phyloP scores from a whole-genome alignment of 2,888 invertebrate genomes.

The Tetrapedia diversipes region DNA sequence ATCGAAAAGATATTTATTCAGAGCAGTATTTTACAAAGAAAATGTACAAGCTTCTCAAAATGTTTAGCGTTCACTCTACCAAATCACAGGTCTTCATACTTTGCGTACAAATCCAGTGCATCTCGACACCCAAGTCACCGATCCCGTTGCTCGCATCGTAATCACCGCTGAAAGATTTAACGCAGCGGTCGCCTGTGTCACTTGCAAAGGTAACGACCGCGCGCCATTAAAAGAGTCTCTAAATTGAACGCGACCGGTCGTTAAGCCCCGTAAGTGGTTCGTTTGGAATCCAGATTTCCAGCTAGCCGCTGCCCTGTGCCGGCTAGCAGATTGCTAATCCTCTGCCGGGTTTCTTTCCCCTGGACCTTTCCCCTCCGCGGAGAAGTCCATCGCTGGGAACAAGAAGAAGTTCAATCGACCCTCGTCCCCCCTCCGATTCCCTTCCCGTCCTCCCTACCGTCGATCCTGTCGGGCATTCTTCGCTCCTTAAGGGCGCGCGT shows the following conservation, averaged over 20 bases:
- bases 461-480: slow-evolving; percentile 45
- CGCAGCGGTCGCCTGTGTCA: not conserved
- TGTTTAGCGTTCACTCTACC: too few relatives aligned
- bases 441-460: slow-evolving; percentile 15
- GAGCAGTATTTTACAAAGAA: too few relatives aligned
- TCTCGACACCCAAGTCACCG: too few relatives aligned
- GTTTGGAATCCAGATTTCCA: slow-evolving; percentile 49
- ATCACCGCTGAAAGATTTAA: not conserved
- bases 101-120: too few relatives aligned
- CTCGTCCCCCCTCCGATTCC: too few relatives aligned
- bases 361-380: too few relatives aligned
- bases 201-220: not conserved
- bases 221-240: slow-evolving; percentile 35
- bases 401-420: too few relatives aligned
- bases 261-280: slow-evolving; percentile 24
- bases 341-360: not conserved
- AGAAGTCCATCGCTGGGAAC: slow-evolving; percentile 5
- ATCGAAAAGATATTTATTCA: too few relatives aligned
- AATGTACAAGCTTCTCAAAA: too few relatives aligned
- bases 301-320: not conserved
- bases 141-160: too few relatives aligned
- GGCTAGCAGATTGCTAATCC: slow-evolving; percentile 38
- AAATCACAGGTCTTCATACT: too few relatives aligned
- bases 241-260: slow-evolving; percentile 48
- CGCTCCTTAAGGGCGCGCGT: slow-evolving; percentile 51